Evolutionary conservation across 2,113 vertebrate species (phyloP).

Genomic region (Sapayoa aenigma): DNA sequence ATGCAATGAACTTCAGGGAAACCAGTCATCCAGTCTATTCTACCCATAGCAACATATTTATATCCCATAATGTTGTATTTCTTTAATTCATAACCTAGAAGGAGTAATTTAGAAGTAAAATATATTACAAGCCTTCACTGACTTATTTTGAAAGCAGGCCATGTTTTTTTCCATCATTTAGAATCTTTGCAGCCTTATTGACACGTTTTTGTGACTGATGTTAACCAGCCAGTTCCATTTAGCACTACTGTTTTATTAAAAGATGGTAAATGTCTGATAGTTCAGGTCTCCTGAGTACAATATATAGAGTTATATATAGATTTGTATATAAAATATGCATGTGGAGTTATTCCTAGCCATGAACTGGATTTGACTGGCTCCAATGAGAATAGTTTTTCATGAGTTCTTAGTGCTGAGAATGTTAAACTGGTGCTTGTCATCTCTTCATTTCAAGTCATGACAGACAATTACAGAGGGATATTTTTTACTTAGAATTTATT

Average conservation of each 20-base stretch:
- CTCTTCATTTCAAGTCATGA: slow-evolving; percentile 63
- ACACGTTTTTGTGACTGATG: slow-evolving; percentile 57
- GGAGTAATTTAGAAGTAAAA: slow-evolving; percentile 44
- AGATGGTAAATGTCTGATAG: slow-evolving; percentile 70
- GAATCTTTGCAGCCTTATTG: slow-evolving; percentile 51
- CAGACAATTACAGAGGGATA: slow-evolving; percentile 39
- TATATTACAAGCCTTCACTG: slow-evolving; percentile 9
- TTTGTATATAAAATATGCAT: slow-evolving; percentile 68
- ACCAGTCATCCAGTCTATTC: neutral
- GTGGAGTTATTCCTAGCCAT: slow-evolving; percentile 60
- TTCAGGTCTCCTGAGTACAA: slow-evolving; percentile 62
- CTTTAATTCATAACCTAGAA: slow-evolving; percentile 28
- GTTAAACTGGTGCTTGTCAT: slow-evolving; percentile 49
- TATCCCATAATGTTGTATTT: neutral
- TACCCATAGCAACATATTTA: neutral
- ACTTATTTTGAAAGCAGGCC: slow-evolving; percentile 6
- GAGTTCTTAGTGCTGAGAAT: slow-evolving; percentile 32
- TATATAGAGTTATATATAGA: slow-evolving; percentile 64
- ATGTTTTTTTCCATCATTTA: slow-evolving; percentile 41
- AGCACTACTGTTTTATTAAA: slow-evolving; percentile 63
- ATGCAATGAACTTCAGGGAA: neutral
- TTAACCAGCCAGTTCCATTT: slow-evolving; percentile 59
- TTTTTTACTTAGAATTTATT: slow-evolving; percentile 61
- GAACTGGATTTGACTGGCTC: slow-evolving; percentile 58
- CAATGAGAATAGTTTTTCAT: slow-evolving; percentile 55